Percentiles rank a stretch among this genome's conserved stretches.
These are phyloP conservation scores for Gonatopus flavifemur DNA, from an alignment of 1,140 invertebrate genomes.

Conservation along the genomic window DNA sequence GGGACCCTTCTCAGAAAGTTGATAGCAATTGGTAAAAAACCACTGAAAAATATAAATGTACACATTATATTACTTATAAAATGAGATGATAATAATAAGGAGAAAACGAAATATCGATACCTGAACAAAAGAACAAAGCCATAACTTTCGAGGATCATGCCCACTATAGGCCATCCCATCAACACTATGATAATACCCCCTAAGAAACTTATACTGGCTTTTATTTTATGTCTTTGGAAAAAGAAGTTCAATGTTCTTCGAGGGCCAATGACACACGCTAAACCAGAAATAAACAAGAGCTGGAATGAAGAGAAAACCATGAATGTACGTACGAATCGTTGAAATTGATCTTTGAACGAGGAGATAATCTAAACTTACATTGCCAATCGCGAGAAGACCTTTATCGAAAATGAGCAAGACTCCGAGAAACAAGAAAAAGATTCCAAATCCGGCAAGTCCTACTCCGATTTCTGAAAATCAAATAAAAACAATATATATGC, in stretches of 20 bases:
- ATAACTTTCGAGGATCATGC: conserved; percentile 94
- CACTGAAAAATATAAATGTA: conserved; percentile 56
- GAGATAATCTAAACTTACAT: conserved; percentile 78
- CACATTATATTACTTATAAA: not conserved
- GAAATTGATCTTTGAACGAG: no score
- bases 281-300: conserved; percentile 93
- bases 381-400: conserved; percentile 96
- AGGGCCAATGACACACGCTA: conserved; percentile 95
- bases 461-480: conserved; percentile 88
- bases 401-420: conserved; percentile 96
- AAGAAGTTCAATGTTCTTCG: conserved; percentile 96
- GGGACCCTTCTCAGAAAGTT: conserved; percentile 83
- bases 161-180: conserved; percentile 93
- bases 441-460: conserved; percentile 93
- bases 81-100: not conserved
- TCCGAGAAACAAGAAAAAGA: conserved; percentile 94
- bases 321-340: not conserved
- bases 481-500: conserved; percentile 10
- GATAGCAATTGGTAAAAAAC: conserved; percentile 86
- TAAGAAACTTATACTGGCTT: conserved; percentile 90
- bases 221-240: conserved; percentile 96
- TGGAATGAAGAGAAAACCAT: conserved; percentile 40
- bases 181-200: conserved; percentile 93
- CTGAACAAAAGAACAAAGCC: conserved; percentile 82
- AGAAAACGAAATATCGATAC: conserved; percentile 41